Evolutionary conservation across 1,140 invertebrate genomes (phyloP).

Genomic region (Platyscapa corneri): DNA sequence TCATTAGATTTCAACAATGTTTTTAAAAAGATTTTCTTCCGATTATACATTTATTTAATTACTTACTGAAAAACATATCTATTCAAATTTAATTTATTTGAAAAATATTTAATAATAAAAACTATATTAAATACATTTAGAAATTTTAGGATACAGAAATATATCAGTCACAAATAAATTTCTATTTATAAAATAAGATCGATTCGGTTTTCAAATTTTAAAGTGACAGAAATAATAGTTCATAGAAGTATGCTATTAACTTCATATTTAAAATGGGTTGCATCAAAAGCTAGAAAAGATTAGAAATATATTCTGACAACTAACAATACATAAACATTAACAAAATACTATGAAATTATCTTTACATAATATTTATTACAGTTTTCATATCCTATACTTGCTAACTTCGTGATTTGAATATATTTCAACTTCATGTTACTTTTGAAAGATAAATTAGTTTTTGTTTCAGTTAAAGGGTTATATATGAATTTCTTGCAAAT

Average conservation of each 20-base stretch:
- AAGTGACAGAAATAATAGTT: slow-evolving; percentile 36
- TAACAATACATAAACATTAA: slow-evolving; percentile 52
- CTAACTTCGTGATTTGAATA: slow-evolving; percentile 1
- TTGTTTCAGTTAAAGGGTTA: slow-evolving; percentile 22
- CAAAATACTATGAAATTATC: slow-evolving; percentile 35
- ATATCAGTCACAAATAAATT: not conserved
- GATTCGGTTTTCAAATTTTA: slow-evolving; percentile 34
- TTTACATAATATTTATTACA: slow-evolving; percentile 61
- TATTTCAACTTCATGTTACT: slow-evolving; percentile 23
- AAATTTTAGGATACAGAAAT: not conserved
- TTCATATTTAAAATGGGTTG: slow-evolving; percentile 48
- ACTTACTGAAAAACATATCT: too few species aligned
- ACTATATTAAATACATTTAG: not conserved
- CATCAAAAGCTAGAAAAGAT: slow-evolving; percentile 19
- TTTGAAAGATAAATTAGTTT: slow-evolving; percentile 15
- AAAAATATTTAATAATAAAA: not conserved
- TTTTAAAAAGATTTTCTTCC: too few species aligned
- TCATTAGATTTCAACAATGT: too few species aligned
- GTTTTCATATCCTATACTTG: slow-evolving; percentile 29
- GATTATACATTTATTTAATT: too few species aligned
- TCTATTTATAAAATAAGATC: slow-evolving; percentile 47
- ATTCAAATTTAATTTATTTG: not conserved
- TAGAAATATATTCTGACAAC: slow-evolving; percentile 67
- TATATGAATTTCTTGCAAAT: not conserved
- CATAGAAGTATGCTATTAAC: slow-evolving; percentile 42